Evolutionary conservation across 2,888 invertebrate genomes (phyloP), one percentile per base, ranked within the genome.

Genomic region (Adineta ricciae): DNA sequence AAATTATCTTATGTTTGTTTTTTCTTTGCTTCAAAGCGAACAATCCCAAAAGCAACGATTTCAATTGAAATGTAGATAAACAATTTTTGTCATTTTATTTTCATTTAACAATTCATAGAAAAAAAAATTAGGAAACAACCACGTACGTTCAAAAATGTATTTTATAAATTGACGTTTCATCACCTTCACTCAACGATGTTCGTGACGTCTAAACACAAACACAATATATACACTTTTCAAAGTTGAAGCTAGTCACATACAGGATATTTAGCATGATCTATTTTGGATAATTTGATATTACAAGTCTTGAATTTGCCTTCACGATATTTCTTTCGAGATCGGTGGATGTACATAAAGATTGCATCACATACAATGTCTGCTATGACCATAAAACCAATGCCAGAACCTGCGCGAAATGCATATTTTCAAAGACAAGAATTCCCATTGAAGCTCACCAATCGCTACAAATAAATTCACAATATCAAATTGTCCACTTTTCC

Each of bases 401-500:
- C 85, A 46, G 85, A 78, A 41, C 78, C 78, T 78, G 24, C 7
- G 3, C 46, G 46, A 46, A 8, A 46, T 46, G n/a, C 11, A 46
- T 11, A 46, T 11, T 46, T 46, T 46, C 46, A 46, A 46, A 46
- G 46, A 11, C 5, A 8, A 46, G 46, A 11, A 8, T 46, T 3
- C 19, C 14, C 14, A 19, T 16, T 50, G 14, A 19, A 50, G 50
- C 19, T 41, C 41, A 78, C 85, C 92, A 86, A 92, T 88, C 87
- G 92, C 92, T 24, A 91, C 87, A 24, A 91, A 84, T 8, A 92
- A 88, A 32, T 92, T 92, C 27, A 92, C 89, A 11, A 91, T 85
- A 87, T 88, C 89, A 87, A 92, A 92, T 87, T 91, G 91, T 32
- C 92, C 91, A 50, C 90, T 92, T 84, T 88, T 87, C 0, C 92